These are phyloP conservation scores for Scaptomyza cyrtandrae DNA, from an alignment of 2,888 invertebrate genomes.

Conservation along the genomic window DNA sequence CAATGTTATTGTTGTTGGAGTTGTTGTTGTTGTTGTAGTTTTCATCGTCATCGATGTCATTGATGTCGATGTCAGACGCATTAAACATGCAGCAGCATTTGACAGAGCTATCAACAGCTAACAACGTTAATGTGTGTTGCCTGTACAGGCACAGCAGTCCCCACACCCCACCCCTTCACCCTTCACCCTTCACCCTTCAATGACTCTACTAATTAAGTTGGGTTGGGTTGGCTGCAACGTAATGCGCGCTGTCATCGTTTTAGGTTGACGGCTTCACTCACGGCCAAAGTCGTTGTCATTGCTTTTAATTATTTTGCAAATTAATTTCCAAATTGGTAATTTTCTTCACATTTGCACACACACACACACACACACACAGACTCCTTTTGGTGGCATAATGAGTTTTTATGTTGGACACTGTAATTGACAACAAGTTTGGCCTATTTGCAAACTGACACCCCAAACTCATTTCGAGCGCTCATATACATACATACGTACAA, in stretches of 20 bases:
- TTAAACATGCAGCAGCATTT: constrained; percentile 78
- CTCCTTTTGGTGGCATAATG: constrained; percentile 46
- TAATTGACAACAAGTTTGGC: constrained; percentile 56
- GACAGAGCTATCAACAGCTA: constrained; percentile 77
- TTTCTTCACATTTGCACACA: constrained; percentile 68
- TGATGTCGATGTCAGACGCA: constrained; percentile 70
- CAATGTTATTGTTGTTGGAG: constrained; percentile 14
- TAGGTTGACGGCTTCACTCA: not conserved
- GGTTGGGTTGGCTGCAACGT: constrained; percentile 19
- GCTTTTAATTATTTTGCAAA: constrained; percentile 78
- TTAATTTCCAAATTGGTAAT: constrained; percentile 80
- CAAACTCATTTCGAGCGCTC: constrained; percentile 1
- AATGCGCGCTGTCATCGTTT: constrained; percentile 59
- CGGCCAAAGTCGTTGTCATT: constrained; percentile 49
- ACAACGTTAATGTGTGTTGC: constrained; percentile 71
- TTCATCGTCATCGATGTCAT: constrained; percentile 61
- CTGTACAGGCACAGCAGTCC: constrained; percentile 25
- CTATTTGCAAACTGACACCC: constrained; percentile 40
- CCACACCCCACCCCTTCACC: not conserved
- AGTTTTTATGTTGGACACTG: constrained; percentile 56
- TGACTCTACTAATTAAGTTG: not conserved
- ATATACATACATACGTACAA: not conserved
- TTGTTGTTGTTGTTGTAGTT: constrained; percentile 31
- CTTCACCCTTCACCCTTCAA: too few species aligned
- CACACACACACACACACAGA: constrained; percentile 35